Percentiles rank a stretch among this genome's conserved stretches.
Evolutionary conservation across 2,888 invertebrate genomes (phyloP).

Genomic region (Tetragonula carbonaria): DNA sequence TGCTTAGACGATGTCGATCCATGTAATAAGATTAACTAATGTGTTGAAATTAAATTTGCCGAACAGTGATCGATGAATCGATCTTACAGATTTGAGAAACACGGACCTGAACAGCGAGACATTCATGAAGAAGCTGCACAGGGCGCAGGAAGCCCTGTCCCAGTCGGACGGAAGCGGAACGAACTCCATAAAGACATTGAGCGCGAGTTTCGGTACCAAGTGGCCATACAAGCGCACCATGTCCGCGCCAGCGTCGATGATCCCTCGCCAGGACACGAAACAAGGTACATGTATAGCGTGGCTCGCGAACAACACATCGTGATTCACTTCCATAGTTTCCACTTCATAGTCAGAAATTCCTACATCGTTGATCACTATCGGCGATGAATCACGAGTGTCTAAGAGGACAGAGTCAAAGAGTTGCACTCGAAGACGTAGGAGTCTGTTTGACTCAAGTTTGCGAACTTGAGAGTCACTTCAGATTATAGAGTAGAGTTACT

Average conservation of each 20-base stretch:
- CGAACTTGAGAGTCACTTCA: background rate
- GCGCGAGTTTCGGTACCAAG: constrained; percentile 95
- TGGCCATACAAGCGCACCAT: constrained; percentile 98
- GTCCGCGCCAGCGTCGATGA: constrained; percentile 95
- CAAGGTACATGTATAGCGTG: constrained; percentile 84
- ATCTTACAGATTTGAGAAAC: constrained; percentile 91
- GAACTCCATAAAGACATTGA: constrained; percentile 90
- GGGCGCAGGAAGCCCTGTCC: constrained; percentile 94
- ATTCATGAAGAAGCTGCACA: constrained; percentile 93
- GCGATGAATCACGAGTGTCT: background rate
- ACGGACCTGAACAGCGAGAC: constrained; percentile 94
- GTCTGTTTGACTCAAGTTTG: background rate
- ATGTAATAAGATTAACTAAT: too few relatives aligned
- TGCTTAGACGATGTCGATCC: too few relatives aligned
- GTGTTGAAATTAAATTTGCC: background rate
- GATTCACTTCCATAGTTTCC: background rate
- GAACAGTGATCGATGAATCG: background rate
- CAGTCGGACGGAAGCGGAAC: constrained; percentile 88
- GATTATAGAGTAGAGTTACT: background rate
- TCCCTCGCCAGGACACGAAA: constrained; percentile 90
- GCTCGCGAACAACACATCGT: background rate
- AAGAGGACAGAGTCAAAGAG: background rate
- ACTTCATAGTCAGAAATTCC: constrained; percentile 12
- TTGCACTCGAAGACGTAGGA: background rate
- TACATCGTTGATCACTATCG: background rate